These are phyloP conservation scores for Lithophane socia DNA, from an alignment of 2,888 invertebrate genomes.

Conservation along the genomic window DNA sequence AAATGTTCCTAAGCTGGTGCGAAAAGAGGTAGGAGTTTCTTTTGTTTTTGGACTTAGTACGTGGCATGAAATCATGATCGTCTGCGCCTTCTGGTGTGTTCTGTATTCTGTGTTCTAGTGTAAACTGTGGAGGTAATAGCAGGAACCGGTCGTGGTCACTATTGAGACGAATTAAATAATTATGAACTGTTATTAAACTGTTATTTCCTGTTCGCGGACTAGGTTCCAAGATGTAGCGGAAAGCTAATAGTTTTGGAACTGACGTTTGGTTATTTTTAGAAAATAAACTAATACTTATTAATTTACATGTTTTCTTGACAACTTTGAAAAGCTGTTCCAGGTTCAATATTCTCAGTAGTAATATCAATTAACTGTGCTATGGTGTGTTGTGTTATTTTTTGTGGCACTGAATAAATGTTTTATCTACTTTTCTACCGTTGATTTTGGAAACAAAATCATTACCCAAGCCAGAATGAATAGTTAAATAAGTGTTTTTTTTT, in stretches of 20 bases:
- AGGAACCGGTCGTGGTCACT: conserved; percentile 49
- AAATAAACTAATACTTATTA: background rate
- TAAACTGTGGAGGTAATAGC: conserved; percentile 29
- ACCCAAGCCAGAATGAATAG: too few species aligned
- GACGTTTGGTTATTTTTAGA: background rate
- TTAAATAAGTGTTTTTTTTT: background rate
- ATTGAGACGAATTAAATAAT: conserved; percentile 67
- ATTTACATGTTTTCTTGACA: too few species aligned
- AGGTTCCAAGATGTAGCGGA: conserved; percentile 33
- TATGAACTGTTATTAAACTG: conserved; percentile 67
- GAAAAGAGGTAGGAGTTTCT: background rate
- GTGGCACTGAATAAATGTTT: background rate
- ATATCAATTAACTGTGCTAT: background rate
- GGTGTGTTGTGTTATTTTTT: background rate
- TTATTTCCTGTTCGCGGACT: conserved; percentile 63
- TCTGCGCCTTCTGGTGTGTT: conserved; percentile 22
- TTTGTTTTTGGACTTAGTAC: background rate
- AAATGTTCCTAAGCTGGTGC: background rate
- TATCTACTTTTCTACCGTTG: too few species aligned
- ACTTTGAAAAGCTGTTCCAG: background rate
- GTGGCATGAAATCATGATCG: background rate
- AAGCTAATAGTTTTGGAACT: background rate
- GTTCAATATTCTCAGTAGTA: background rate
- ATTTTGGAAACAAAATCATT: background rate
- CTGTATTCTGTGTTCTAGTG: background rate